Base-by-base conservation (phyloP, 2,797 vertebrate species). In the Neopelma chrysocephalum region DNA sequence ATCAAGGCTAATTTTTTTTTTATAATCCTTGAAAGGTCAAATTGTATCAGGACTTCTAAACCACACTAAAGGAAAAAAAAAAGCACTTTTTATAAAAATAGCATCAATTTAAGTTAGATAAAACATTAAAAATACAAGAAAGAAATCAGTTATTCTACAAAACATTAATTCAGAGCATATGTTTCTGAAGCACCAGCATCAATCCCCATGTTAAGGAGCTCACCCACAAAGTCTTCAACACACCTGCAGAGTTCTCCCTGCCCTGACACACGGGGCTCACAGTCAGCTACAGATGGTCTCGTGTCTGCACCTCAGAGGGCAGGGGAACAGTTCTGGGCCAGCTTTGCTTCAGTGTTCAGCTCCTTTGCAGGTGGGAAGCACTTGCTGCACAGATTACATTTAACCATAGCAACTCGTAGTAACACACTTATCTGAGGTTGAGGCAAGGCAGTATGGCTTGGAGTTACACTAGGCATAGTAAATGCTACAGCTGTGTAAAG, bases 41-140 rank as follows among this genome's bases (percentile, higher is more conserved):
- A 96, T 69, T 93, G 62, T 38, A 91, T 71, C 77, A 78, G 76
- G 79, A 92, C 57, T 89, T 83, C 82, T 42, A 47, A 89, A 64
- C 68, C 20, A 71, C 27, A 96, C 31, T 75, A 92, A 75, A 87
- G 77, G 82, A 90, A 91, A 77, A 95, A 17, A 56, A 86, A n/a
- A 15, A 93, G 21, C 31, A 94, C 43, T 77, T 84, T 82, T 96
- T 98, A 98, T 72, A 98, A 98, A 98, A 98, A 98, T 98, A 97
- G 83, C 84, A 92, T 95, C 86, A 84, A 95, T 97, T 96, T 94
- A 96, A 97, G 96, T 97, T 98, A 96, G 96, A 92, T 72, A 97
- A 96, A 84, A 64, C 64, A 58, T 96, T 97, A 98, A 85, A 98
- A 98, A 98, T 94, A 97, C 93, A 96, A 65, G 95, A 96, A 92